Evolutionary conservation across 2,797 vertebrate species (phyloP).

Genomic region (Neopelma chrysocephalum): DNA sequence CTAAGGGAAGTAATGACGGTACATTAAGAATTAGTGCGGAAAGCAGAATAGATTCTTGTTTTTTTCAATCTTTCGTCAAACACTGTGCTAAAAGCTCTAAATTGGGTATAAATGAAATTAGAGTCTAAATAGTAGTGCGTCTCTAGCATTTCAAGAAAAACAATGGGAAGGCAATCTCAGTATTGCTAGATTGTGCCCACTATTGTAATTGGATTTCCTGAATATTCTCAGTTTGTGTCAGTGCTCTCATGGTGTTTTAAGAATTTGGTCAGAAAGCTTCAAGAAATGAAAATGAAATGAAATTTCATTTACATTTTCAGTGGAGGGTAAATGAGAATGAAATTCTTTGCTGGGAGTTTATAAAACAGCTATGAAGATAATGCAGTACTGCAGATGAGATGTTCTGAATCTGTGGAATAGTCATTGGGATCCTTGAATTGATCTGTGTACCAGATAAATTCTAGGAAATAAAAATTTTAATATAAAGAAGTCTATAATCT

Average conservation of each 20-base stretch:
- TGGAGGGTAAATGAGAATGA: neutral
- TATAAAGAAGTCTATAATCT: neutral
- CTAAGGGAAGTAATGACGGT: neutral
- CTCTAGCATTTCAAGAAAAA: neutral
- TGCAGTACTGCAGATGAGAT: neutral
- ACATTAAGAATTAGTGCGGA: neutral
- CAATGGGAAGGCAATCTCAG: neutral
- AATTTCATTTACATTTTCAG: neutral
- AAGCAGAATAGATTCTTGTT: neutral
- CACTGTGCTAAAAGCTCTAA: neutral
- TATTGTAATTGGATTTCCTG: neutral
- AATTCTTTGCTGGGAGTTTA: neutral
- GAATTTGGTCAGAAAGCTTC: neutral
- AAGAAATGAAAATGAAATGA: neutral
- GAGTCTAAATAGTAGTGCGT: neutral
- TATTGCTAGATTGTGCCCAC: neutral
- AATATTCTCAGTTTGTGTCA: neutral
- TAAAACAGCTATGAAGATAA: neutral
- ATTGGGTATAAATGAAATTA: neutral
- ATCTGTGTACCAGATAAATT: neutral
- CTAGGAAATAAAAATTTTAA: neutral
- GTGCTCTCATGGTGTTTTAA: neutral
- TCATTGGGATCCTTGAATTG: neutral
- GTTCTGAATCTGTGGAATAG: neutral
- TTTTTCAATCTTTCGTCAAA: neutral